Evolutionary conservation across 2,797 vertebrate species (phyloP).

Genomic region (Antrozous pallidus): DNA sequence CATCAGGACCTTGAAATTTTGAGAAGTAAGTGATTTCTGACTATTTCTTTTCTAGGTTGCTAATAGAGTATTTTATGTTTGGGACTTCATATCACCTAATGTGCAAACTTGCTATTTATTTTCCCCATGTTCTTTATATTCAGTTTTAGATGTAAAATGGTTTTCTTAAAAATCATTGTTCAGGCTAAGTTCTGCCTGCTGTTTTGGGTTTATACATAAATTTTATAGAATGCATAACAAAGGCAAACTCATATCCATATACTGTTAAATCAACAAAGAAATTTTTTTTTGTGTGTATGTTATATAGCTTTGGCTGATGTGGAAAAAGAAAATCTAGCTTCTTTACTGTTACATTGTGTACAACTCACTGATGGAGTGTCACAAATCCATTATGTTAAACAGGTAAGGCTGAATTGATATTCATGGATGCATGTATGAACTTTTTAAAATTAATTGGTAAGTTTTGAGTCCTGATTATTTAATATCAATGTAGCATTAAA

Average conservation of each 20-base stretch:
- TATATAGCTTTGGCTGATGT: slow-evolving; percentile 82
- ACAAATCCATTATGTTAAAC: slow-evolving; percentile 92
- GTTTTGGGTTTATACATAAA: neutral
- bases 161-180: slow-evolving; percentile 22
- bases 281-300: neutral
- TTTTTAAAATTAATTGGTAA: slow-evolving; percentile 18
- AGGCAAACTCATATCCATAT: neutral
- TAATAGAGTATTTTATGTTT: neutral
- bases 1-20: slow-evolving; percentile 85
- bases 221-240: neutral
- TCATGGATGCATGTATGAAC: neutral
- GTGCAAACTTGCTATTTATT: slow-evolving; percentile 14
- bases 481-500: neutral
- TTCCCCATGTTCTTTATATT: neutral
- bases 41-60: neutral
- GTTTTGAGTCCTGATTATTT: slow-evolving; percentile 12
- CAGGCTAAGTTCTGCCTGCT: neutral
- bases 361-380: slow-evolving; percentile 88
- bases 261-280: neutral
- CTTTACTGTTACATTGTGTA: slow-evolving; percentile 87
- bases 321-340: slow-evolving; percentile 84
- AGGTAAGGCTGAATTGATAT: slow-evolving; percentile 83
- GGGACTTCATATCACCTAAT: neutral
- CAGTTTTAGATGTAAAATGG: slow-evolving; percentile 11
- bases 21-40: slow-evolving; percentile 82